Base-by-base conservation (phyloP, 2,797 vertebrate species). In the Ctenosaura bakeri region DNA sequence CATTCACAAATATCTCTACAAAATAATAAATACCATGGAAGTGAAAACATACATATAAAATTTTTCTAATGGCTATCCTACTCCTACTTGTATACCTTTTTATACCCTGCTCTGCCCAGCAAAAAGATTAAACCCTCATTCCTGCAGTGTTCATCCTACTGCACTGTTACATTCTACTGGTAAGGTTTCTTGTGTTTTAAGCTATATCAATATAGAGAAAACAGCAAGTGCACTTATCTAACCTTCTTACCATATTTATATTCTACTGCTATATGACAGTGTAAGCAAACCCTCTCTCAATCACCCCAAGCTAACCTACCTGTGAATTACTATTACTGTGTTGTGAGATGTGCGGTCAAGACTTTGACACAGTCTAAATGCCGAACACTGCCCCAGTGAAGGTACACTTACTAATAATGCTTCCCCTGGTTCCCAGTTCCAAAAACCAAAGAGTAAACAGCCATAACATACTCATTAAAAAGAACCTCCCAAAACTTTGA, bases 1-100 rank as follows among this genome's bases (percentile, higher is more conserved):
- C 97, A 98, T 96, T 97, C 96, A 97, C 96, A 98, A 95, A 95
- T 3, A 24, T 95, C 90, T 97, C 97, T 97, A 98, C 96, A 97
- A 97, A 98, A 97, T 96, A 97, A 97, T 98, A 98, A 98, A 98
- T 98, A 97, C 93, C 94, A 96, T 94, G 95, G 92, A 94, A 95
- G 94, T 96, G 96, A 96, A 97, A 94, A 64, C 96, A 96, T 95
- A 91, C 96, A 96, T 90, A 93, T 86, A 91, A 95, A 95, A 89
- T 93, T 90, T 93, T 71, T 94, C 94, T 90, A 80, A 89, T 81
- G 81, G 79, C 96, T 97, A 93, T n/a, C 89, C 97, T 97, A 38
- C 0, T 6, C 95, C 95, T 96, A 90, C 89, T 90, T 92, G 87
- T 95, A 79, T 85, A 91, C 83, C 90, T 91, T 96, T 92, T 88